Evolutionary conservation across 2,797 vertebrate genomes (phyloP).

Genomic region (Rousettus madagascariensis): DNA sequence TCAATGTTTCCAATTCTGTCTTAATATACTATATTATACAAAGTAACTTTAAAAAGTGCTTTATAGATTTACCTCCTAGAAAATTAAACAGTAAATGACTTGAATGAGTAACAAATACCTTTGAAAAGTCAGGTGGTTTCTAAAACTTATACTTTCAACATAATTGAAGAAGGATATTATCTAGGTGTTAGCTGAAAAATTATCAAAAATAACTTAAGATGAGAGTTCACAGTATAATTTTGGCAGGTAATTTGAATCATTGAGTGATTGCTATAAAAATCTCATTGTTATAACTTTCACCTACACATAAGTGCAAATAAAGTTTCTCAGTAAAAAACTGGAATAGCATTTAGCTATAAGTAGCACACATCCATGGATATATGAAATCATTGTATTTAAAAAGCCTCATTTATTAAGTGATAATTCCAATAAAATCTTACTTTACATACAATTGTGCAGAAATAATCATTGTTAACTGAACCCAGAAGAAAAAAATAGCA

Average conservation of each 20-base stretch:
- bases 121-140: not conserved
- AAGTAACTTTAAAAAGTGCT: not conserved
- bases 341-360: not conserved
- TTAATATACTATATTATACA: not conserved
- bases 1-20: not conserved
- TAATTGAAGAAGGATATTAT: not conserved
- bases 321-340: not conserved
- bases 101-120: conserved; percentile 18
- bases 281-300: not conserved
- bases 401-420: not conserved
- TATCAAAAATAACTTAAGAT: not conserved
- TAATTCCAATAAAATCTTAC: not conserved
- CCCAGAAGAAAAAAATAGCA: not conserved
- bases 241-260: not conserved
- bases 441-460: not conserved
- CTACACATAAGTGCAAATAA: not conserved
- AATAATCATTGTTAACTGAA: not conserved
- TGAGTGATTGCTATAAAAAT: not conserved
- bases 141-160: not conserved
- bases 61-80: not conserved
- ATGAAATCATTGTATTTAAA: not conserved
- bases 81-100: not conserved
- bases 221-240: not conserved
- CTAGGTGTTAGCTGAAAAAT: not conserved
- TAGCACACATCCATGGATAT: not conserved